Base-by-base conservation (phyloP, 2,888 invertebrate genomes). In the Pheosia gnoma region DNA sequence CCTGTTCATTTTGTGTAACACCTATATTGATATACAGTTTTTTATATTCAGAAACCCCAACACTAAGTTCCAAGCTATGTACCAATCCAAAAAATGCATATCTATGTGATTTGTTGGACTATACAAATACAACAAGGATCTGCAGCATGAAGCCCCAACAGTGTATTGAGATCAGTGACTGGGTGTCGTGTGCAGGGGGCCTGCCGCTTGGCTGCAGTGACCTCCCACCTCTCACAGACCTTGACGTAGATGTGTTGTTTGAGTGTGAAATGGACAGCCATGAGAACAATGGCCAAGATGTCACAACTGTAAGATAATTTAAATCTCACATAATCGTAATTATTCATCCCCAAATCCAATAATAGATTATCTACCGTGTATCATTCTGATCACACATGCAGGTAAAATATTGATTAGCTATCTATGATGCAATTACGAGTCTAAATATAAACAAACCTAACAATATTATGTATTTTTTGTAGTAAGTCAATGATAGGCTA, bases 61-160 rank as follows among this genome's bases (percentile, higher is more conserved):
- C 93, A 59, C 75, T 95, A 57, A 95, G 94, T 77, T 95, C 95
- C 45, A 89, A 89, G 74, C 80, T 95, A 10, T 95, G 95, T 74
- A 89, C 85, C 59, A 95, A 95, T 80, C 94, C 94, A 59, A 92
- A 87, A 75, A 89, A 91, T 82, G 95, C 95, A 63, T 94, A 94
- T 80, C 87, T 95, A 7, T 95, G 95, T 80, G 96, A 96, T 83
- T 87, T 96, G 13, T 71, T 93, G 61, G 93, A 93, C 67, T 93
- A 93, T 62, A 93, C 93, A 37, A 91, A 91, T 68, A 82, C 91
- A 2, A 91, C 92, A 43, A 83, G 93, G 59, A 90, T 93, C 75
- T 93, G 93, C 69, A 93, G 93, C 65, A 91, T 93, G 90, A 92
- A 92, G 63, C 93, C 93, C 0, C 86, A 85, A 36, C 93, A 93